Conservation (phyloP, 1,140 invertebrate species). For the Drosophila mojavensis region DNA sequence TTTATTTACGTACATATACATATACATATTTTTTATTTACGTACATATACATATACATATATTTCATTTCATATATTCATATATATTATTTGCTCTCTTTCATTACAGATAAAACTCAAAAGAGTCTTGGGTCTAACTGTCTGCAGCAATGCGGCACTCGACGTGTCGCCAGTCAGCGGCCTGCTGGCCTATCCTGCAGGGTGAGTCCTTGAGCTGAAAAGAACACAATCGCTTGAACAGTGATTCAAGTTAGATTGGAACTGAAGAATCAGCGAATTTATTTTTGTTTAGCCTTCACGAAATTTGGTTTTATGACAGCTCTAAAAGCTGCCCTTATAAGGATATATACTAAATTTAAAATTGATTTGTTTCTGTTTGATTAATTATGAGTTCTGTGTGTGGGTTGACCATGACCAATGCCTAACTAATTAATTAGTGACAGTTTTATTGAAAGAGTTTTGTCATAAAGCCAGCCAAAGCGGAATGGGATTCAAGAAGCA, state of each 20-base stretch:
- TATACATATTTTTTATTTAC: no score
- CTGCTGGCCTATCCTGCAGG: slow-evolving; percentile 97
- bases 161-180: slow-evolving; percentile 93
- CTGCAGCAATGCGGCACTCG: slow-evolving; percentile 94
- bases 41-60: background rate
- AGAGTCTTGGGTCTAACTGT: slow-evolving; percentile 96
- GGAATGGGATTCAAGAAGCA: no score
- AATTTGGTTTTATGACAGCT: background rate
- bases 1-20: no score
- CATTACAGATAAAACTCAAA: slow-evolving; percentile 94
- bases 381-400: background rate
- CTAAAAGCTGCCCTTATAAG: background rate
- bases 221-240: background rate
- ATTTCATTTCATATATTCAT: slow-evolving; percentile 7
- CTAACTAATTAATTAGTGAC: background rate
- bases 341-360: background rate
- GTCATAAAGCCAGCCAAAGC: no score
- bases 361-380: background rate
- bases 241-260: no score
- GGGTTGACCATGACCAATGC: background rate
- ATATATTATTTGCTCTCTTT: slow-evolving; percentile 33
- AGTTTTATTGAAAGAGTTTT: no score
- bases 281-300: no score
- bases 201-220: slow-evolving; percentile 86
- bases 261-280: no score